Base-by-base conservation (phyloP, 2,888 invertebrate species). In the Epirrhoe alternata region DNA sequence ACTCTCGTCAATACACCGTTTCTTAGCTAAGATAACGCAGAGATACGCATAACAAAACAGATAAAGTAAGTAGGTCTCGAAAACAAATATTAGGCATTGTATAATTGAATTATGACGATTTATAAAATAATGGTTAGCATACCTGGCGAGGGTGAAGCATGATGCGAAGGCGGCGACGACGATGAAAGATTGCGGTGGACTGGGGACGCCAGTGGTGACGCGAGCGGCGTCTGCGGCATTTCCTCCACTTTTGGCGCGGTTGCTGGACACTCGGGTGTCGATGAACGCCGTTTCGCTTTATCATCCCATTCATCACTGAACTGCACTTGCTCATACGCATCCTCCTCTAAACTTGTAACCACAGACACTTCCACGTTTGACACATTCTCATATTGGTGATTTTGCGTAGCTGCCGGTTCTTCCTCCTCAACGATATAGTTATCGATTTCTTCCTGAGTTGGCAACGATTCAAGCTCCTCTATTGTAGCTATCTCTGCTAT, bases 201-300 rank as follows among this genome's bases (percentile, higher is more conserved):
- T 54, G 92, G 92, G 33, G 92, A 92, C 30, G 86, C 87, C 66
- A 85, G 76, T 33, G 91, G 91, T 24, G 92, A 88, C 58, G 83
- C 81, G 33, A 90, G 81, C 51, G 88, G 89, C n/a, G 92, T 88
- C 53, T 79, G 83, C 42, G 82, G 71, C 16, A 75, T 76, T 45
- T 83, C 86, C 63, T 84, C 88, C 69, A 77, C 74, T 63, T 84
- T 86, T 24, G 77, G 80, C 51, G 78, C 81, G 69, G 79, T 80
- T 47, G 80, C 79, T 61, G 87, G 84, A 31, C 87, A 86, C 71
- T 90, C 90, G 0, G 92, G 91, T 50, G 92, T 91, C 31, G 91
- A 91, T 54, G 93, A 90, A 47, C 89, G 86, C 24, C 90, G 85
- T 71, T 86, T 87, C 60, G 74, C 79, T 80, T 88, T 89, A 56